Base-by-base conservation (phyloP, 2,113 vertebrate genomes). In the Calyptomena viridis region DNA sequence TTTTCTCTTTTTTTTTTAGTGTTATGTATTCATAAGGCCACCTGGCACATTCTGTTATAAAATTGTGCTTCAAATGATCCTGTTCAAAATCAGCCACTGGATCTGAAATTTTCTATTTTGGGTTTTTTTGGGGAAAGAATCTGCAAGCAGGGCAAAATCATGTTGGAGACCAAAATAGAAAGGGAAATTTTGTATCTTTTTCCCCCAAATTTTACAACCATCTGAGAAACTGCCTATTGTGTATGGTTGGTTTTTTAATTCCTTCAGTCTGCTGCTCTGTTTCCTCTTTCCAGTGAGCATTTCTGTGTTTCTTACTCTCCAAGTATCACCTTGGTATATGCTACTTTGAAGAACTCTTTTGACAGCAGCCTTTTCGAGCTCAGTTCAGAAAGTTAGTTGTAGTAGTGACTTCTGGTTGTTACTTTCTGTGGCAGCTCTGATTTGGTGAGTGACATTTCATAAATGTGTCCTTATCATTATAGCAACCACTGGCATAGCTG, bases 161-260 rank as follows among this genome's bases (percentile, higher is more conserved):
- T 39, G 28, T 1, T 71, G 20, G 35, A 35, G 35, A 47, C 5
- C 5, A 71, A 83, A 94, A 50, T 1, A 79, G 39, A 62, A 62
- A 31, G 17, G 73, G 33, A 79, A 11, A 14, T 0, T 1, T 20
- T 21, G n/a, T 12, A 30, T 75, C 62, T 31, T 27, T 16, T 15
- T 4, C 10, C 11, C 15, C 3, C 3, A 14, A 14, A 63, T 59
- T 86, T 88, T 50, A 42, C 40, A 68, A 40, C 7, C 50, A 13
- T 8, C 9, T 40, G 14, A 69, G 44, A 62, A 87, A 55, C 33
- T 46, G 1, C 59, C 27, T 52, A 28, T 0, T 0, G 9, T 17
- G 5, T 59, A 13, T 27, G 30, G 24, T 46, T 46, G 35, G 5
- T 10, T 64, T 31, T 66, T 89, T 50, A n/a, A 22, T 33, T 6